phyloP scores from a whole-genome alignment of 2,888 invertebrate genomes.

The Caenorhabditis sp. region DNA sequence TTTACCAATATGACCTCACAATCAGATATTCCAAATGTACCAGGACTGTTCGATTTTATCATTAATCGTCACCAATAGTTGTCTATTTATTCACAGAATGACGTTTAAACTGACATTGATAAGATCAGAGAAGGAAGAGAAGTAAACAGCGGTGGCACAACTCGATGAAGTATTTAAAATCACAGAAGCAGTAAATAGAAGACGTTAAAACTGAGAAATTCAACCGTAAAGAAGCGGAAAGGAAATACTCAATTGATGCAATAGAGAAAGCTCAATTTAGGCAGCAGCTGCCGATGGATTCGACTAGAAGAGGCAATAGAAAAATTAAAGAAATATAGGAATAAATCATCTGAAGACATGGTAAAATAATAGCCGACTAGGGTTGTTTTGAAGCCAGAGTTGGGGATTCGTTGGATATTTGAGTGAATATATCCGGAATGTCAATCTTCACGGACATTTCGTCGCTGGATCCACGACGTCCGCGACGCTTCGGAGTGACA shows the following conservation, averaged over 20 bases:
- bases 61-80: too few species aligned
- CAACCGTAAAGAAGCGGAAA: conserved; percentile 9
- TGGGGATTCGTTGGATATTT: conserved; percentile 20
- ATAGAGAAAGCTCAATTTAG: background rate
- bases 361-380: background rate
- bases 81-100: background rate
- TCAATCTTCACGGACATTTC: conserved; percentile 38
- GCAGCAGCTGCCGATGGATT: background rate
- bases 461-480: conserved; percentile 27
- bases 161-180: background rate
- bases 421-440: conserved; percentile 38
- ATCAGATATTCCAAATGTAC: conserved; percentile 7
- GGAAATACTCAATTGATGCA: conserved; percentile 1
- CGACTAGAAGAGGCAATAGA: conserved; percentile 27
- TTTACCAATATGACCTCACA: too few species aligned
- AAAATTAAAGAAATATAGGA: too few species aligned
- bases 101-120: too few species aligned
- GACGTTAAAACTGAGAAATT: background rate
- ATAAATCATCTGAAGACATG: conserved; percentile 3
- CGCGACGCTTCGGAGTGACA: conserved; percentile 24
- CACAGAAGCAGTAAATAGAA: conserved; percentile 18
- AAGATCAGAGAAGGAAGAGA: background rate
- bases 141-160: background rate
- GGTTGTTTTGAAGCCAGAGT: background rate
- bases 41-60: background rate